Conservation (phyloP, 2,888 invertebrate species). For the Eurytoma adleriae region DNA sequence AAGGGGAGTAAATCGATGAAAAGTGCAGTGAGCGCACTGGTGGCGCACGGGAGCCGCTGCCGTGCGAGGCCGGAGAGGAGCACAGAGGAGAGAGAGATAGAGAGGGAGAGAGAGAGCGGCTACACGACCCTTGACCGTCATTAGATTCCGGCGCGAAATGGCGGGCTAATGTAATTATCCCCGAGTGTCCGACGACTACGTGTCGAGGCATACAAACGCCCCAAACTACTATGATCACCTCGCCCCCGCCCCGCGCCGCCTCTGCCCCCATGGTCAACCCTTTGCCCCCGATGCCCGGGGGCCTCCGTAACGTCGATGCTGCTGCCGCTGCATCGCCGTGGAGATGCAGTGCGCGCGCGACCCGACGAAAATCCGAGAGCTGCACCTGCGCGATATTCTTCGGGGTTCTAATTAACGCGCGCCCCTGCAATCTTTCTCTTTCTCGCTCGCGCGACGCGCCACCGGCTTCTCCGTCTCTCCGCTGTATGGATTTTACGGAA, state of each 20-base stretch:
- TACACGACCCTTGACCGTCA: conserved; percentile 53
- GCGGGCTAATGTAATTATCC: conserved; percentile 70
- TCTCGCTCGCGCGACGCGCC: too few species aligned
- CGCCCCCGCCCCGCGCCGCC: conserved; percentile 30
- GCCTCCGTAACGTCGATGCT: background rate
- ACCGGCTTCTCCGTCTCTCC: too few species aligned
- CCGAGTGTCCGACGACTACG: conserved; percentile 68
- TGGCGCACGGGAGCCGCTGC: background rate
- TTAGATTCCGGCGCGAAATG: conserved; percentile 59
- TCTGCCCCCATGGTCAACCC: background rate
- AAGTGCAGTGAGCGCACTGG: conserved; percentile 5
- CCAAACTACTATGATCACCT: conserved; percentile 65
- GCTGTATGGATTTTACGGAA: background rate
- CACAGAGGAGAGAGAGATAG: background rate
- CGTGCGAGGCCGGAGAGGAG: background rate
- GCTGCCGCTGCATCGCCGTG: background rate
- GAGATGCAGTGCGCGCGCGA: too few species aligned
- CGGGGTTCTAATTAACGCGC: conserved; percentile 23
- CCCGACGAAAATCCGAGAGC: conserved; percentile 14
- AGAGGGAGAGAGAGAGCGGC: background rate
- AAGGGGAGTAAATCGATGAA: conserved; percentile 40
- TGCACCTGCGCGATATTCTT: conserved; percentile 42
- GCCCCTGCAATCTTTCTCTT: background rate
- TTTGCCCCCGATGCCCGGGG: background rate
- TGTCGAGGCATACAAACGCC: conserved; percentile 66